A percentile compares a stretch with the other conserved stretches of the same genome.
These are phyloP conservation scores for Oedothorax gibbosus DNA, from an alignment of 1,140 invertebrate genomes.

Conservation along the genomic window DNA sequence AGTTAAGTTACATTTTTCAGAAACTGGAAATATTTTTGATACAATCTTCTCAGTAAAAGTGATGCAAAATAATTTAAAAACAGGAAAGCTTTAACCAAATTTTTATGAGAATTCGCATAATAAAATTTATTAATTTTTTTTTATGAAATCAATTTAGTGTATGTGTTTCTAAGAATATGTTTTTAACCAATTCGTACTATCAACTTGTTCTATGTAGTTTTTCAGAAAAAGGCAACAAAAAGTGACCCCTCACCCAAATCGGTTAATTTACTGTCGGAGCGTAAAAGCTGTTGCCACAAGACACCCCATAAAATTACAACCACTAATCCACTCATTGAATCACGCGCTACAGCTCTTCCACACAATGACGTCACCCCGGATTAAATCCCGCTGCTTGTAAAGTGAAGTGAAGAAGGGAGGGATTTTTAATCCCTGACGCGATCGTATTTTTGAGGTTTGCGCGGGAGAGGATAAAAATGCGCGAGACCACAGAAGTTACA, in stretches of 20 bases:
- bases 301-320: slow-evolving; percentile 50
- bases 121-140: too few species aligned
- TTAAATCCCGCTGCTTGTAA: slow-evolving; percentile 17
- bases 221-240: too few species aligned
- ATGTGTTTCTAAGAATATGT: too few species aligned
- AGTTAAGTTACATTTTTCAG: too few species aligned
- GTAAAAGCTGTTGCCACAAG: slow-evolving; percentile 59
- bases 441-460: slow-evolving; percentile 55
- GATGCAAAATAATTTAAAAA: too few species aligned
- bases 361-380: slow-evolving; percentile 57
- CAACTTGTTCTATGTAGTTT: too few species aligned
- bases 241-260: slow-evolving; percentile 7
- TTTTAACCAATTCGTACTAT: too few species aligned
- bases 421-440: slow-evolving; percentile 41
- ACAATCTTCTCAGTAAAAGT: too few species aligned
- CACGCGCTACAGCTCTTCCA: slow-evolving; percentile 9
- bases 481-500: background rate
- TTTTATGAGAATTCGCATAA: too few species aligned
- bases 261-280: slow-evolving; percentile 51
- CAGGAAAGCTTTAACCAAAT: too few species aligned
- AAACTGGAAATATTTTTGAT: too few species aligned
- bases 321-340: slow-evolving; percentile 60
- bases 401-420: slow-evolving; percentile 18
- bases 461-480: slow-evolving; percentile 34
- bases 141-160: too few species aligned